phyloP scores from a whole-genome alignment of 1,140 invertebrate species.

The Cydia amplana region DNA sequence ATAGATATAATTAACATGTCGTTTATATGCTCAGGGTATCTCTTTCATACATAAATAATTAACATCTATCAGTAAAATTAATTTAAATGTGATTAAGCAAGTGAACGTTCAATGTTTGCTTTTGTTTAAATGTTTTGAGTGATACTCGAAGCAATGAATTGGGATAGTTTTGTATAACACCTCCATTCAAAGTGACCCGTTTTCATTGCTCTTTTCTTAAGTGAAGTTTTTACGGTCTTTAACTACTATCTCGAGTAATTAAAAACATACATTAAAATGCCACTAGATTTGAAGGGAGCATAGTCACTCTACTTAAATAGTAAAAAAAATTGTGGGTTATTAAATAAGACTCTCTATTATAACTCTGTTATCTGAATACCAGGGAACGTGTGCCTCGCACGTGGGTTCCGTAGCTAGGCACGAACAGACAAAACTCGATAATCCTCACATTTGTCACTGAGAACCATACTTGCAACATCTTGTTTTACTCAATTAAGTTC shows the following conservation, averaged over 20 bases:
- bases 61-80: not conserved
- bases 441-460: not conserved
- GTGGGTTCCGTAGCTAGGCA: conserved; percentile 50
- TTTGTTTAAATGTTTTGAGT: not conserved
- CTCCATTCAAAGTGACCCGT: too few relatives aligned
- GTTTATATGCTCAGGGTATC: conserved; percentile 6
- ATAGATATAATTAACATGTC: conserved; percentile 9
- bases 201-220: too few relatives aligned
- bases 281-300: too few relatives aligned
- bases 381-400: conserved; percentile 59
- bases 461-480: not conserved
- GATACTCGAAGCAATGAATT: not conserved
- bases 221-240: too few relatives aligned
- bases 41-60: not conserved
- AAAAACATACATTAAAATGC: too few relatives aligned
- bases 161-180: not conserved
- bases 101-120: not conserved
- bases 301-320: too few relatives aligned
- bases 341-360: conserved; percentile 41
- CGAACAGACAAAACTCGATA: conserved; percentile 45
- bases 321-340: too few relatives aligned
- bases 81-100: not conserved
- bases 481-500: not conserved
- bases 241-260: too few relatives aligned
- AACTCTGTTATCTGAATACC: conserved; percentile 45